phyloP scores from a whole-genome alignment of 2,888 invertebrate species.

The Ormyrus labotus region DNA sequence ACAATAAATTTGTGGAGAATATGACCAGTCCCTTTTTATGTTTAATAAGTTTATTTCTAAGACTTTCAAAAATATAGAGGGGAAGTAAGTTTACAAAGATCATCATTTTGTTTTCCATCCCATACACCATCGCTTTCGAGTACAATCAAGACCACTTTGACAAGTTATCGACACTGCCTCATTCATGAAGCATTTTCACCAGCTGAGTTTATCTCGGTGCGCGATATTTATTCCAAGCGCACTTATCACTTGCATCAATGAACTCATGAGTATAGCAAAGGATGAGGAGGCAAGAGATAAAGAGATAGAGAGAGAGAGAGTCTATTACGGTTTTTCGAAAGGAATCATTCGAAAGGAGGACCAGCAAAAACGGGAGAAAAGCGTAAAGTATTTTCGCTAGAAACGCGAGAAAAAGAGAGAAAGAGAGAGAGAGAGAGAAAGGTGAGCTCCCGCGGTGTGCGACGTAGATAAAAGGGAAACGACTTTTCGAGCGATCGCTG shows the following conservation, averaged over 20 bases:
- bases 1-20: no score
- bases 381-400: neutral
- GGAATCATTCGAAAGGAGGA: neutral
- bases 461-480: constrained; percentile 53
- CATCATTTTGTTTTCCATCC: constrained; percentile 28
- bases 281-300: neutral
- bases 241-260: constrained; percentile 45
- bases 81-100: neutral
- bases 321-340: constrained; percentile 14
- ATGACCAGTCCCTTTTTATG: no score
- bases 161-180: constrained; percentile 31
- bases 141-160: constrained; percentile 5
- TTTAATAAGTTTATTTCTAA: no score
- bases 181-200: neutral
- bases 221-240: constrained; percentile 46
- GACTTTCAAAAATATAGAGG: no score
- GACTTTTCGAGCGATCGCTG: constrained; percentile 56
- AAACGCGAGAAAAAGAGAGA: neutral
- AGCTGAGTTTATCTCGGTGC: neutral
- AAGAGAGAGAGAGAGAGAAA: constrained; percentile 1
- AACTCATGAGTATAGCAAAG: neutral
- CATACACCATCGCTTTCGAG: neutral
- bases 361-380: neutral
- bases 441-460: constrained; percentile 23
- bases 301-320: neutral